Evolutionary conservation across 2,113 vertebrate genomes (phyloP), one percentile per base, ranked within the genome.

Genomic region (Varanus komodoensis): DNA sequence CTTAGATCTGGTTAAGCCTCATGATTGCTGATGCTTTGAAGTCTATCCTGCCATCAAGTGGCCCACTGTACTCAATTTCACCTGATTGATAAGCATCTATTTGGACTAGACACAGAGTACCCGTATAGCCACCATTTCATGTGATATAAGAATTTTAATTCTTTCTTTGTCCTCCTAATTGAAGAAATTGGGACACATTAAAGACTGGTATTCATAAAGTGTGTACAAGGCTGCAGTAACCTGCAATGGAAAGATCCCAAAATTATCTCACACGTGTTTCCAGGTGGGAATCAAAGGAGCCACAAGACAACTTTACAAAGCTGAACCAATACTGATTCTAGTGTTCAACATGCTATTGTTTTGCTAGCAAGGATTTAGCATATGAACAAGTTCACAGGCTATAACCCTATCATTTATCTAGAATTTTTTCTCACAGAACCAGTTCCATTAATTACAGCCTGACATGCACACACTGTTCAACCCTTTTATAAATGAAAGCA

Each of bases 391-490:
- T 82, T 38, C 67, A 38, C 4, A 61, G 15, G 4, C 29, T 23
- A 87, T 29, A 61, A 23, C 61, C 29, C 61, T 84, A 48, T 84
- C 64, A 48, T 69, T 69, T 7, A 48, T 48, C 38, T 48, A 68
- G 64, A 69, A 69, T 19, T 6, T 19, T 84, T 32, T 50, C 25
- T 67, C 44, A 71, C 44, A 71, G 44, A 85, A 71, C 44, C 67
- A 71, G 67, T 85, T 85, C 44, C 38, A 85, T 85, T 85, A 50
- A 71, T 84, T 84, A 84, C 29, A 69, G 54, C 83, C 7, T 69
- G 25, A 50, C 67, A 61, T 17, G n/a, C 34, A 71, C 44, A 71
- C 15, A 85, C 29, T 12, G 48, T 34, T 32, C 29, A 82, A 34
- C 32, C 80, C 8, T 57, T 61, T 82, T 34, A 61, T n/a, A 82